Conservation (phyloP, 2,797 vertebrate genomes). For the Sebastes taczanowskii region DNA sequence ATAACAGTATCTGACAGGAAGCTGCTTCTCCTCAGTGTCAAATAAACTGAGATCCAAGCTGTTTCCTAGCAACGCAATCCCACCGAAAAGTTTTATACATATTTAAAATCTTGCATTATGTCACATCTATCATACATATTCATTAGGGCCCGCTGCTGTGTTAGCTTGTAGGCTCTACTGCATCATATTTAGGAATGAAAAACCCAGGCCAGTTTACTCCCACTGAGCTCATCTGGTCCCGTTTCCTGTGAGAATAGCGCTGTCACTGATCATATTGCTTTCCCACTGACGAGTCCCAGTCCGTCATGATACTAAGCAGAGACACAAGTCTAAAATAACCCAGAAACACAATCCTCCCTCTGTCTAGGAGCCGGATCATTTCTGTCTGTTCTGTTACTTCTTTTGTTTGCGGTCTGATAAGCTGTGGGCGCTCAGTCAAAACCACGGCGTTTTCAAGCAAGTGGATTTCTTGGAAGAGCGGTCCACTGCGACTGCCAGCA, state of each 20-base stretch:
- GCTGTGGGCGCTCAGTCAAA: slow-evolving; percentile 25
- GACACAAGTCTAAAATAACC: slow-evolving; percentile 24
- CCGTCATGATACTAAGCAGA: slow-evolving; percentile 41
- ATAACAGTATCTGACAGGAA: slow-evolving; percentile 50
- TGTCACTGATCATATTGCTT: slow-evolving; percentile 42
- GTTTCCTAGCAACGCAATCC: slow-evolving; percentile 55
- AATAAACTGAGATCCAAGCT: slow-evolving; percentile 28
- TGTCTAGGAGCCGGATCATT: slow-evolving; percentile 39
- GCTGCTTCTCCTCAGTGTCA: slow-evolving; percentile 19
- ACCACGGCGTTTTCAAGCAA: slow-evolving; percentile 32
- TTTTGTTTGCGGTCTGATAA: slow-evolving; percentile 30
- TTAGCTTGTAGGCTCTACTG: neutral
- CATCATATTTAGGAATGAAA: slow-evolving; percentile 17
- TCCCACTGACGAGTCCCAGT: slow-evolving; percentile 31
- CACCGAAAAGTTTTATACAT: slow-evolving; percentile 37
- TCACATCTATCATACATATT: slow-evolving; percentile 39
- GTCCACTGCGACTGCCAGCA: slow-evolving; percentile 29
- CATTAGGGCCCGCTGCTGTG: neutral
- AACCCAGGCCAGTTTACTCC: slow-evolving; percentile 28
- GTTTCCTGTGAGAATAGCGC: slow-evolving; percentile 50
- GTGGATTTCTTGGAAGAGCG: slow-evolving; percentile 50
- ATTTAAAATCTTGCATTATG: slow-evolving; percentile 43
- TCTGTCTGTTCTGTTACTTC: slow-evolving; percentile 26
- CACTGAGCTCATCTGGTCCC: slow-evolving; percentile 32
- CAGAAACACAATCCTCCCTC: slow-evolving; percentile 29